Conservation (phyloP, 1,140 invertebrate genomes). For the Campoletis sonorensis region DNA sequence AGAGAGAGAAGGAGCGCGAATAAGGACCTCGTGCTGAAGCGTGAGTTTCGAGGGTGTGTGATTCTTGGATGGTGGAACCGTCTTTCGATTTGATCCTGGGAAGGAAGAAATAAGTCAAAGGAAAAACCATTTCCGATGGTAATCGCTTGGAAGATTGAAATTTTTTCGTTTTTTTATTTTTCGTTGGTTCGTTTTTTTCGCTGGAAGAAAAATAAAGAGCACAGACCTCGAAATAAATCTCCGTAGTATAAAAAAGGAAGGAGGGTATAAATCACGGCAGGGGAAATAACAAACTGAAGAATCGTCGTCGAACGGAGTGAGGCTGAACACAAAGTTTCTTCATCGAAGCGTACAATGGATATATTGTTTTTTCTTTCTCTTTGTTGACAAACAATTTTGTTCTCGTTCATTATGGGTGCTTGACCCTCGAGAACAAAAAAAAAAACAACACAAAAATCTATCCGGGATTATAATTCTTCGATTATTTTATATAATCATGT, state of each 20-base stretch:
- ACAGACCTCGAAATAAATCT: background rate
- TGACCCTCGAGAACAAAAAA: background rate
- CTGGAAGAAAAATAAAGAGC: background rate
- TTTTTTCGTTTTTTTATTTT: background rate
- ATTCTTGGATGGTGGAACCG: slow-evolving; percentile 35
- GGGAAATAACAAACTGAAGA: background rate
- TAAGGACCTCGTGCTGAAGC: background rate
- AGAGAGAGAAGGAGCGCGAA: background rate
- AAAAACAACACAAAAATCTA: slow-evolving; percentile 6
- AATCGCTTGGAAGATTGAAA: background rate
- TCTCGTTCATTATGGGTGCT: background rate
- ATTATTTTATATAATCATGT: slow-evolving; percentile 47
- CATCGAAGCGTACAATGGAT: slow-evolving; percentile 7
- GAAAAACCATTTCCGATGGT: background rate
- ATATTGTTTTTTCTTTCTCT: too few species aligned
- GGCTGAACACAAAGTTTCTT: slow-evolving; percentile 4
- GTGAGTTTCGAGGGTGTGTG: slow-evolving; percentile 12
- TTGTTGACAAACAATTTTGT: too few species aligned
- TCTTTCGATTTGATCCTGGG: slow-evolving; percentile 26
- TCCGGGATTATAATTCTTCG: slow-evolving; percentile 36
- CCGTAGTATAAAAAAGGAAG: background rate
- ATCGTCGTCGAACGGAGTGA: slow-evolving; percentile 39
- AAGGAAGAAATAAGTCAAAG: background rate
- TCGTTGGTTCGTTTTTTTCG: slow-evolving; percentile 22
- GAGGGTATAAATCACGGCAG: background rate